phyloP scores from a whole-genome alignment of 30 jellyfish, hydroid and myxozoan species.

The Hydra vulgaris region DNA sequence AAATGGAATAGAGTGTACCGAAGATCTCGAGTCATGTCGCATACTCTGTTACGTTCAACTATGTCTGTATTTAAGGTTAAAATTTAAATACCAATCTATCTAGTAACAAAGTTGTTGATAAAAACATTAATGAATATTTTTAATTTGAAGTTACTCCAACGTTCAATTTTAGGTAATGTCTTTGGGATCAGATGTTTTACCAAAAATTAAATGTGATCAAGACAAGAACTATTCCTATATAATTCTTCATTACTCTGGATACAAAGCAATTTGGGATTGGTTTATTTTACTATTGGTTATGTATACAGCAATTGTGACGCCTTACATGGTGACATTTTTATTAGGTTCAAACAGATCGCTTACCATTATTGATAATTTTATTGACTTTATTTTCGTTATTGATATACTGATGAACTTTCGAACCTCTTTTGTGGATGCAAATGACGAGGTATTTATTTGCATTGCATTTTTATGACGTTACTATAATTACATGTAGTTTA shows the following conservation, averaged over 20 bases:
- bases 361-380: slow-evolving; percentile 75
- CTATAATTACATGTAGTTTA: background rate
- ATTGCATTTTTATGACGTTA: background rate
- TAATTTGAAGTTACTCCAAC: too few relatives aligned
- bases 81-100: background rate
- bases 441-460: slow-evolving; percentile 71
- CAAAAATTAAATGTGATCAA: slow-evolving; percentile 83
- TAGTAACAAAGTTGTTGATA: background rate
- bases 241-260: slow-evolving; percentile 83
- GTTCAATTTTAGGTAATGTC: slow-evolving; percentile 97
- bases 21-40: background rate
- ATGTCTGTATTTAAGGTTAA: slow-evolving; percentile 9
- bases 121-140: background rate
- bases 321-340: slow-evolving; percentile 95
- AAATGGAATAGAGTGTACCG: background rate
- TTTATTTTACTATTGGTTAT: slow-evolving; percentile 69
- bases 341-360: slow-evolving; percentile 66
- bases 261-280: slow-evolving; percentile 99
- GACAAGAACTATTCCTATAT: slow-evolving; percentile 95
- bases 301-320: slow-evolving; percentile 97
- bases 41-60: slow-evolving; percentile 3
- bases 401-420: slow-evolving; percentile 91
- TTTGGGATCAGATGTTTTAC: slow-evolving; percentile 90
- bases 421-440: slow-evolving; percentile 76
- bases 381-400: slow-evolving; percentile 85